Evolutionary conservation across 2,113 vertebrate species (phyloP), one percentile per base, ranked within the genome.

Genomic region (Ctenomys sociabilis): DNA sequence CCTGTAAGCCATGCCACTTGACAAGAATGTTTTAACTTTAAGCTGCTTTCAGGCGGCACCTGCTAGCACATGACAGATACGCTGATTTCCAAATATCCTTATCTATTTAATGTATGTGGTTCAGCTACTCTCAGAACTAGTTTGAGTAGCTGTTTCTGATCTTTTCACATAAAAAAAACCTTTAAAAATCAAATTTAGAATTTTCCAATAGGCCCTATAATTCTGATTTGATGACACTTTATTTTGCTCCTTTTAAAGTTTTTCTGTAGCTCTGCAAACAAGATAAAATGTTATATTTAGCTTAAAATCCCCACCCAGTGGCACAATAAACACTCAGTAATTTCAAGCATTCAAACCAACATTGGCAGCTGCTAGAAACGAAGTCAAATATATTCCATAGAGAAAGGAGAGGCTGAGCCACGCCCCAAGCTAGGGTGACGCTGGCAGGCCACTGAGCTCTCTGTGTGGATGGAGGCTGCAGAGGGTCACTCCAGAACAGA

Each of bases 341-440:
- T 98, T 96, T 96, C 96, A 97, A 95, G 95, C 87, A 97, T 96
- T 94, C 88, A 85, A 96, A 89, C 75, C 17, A 13, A 93, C 95
- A 43, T 1, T 90, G 92, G 95, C 97, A 97, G 98, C 97, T 98
- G 97, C 92, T 93, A 87, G 92, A 88, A 94, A 93, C 3, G 1
- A 96, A 95, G 90, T 90, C 96, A 91, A 95, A 95, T 90, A 54
- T 57, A 89, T 95, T 96, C 85, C 89, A 80, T 0, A 61, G 28
- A 83, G 91, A 81, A 94, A 81, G 78, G 63, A n/a, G n/a, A 93
- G 68, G 72, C 37, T 70, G 37, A 88, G 49, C 72, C 59, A 89
- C 0, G 59, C 93, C 87, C 93, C 77, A 37, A 52, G 22, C 78
- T 17, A 37, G 35, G 54, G 75, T 37, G 77, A 89, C 3, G 9